phyloP scores from a whole-genome alignment of 2,888 invertebrate genomes.

The Fabriciana adippe region DNA sequence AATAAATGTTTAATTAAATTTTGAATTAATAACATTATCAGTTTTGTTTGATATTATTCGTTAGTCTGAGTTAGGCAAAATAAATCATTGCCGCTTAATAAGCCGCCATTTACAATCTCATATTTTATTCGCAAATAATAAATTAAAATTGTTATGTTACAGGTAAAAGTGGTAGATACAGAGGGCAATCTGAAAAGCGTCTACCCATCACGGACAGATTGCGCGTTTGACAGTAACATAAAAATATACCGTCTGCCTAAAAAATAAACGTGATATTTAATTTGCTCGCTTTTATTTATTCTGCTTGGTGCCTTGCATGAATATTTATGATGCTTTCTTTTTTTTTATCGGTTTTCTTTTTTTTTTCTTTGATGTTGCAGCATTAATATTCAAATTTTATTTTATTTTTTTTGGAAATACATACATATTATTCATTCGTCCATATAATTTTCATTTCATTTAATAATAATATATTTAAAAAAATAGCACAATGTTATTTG shows the following conservation, averaged over 20 bases:
- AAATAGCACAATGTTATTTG: background rate
- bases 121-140: too few relatives aligned
- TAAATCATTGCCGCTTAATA: too few relatives aligned
- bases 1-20: too few relatives aligned
- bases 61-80: too few relatives aligned
- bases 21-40: too few relatives aligned
- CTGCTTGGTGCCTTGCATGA: conserved; percentile 5
- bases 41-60: too few relatives aligned
- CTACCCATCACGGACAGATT: conserved; percentile 90
- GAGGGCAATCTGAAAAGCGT: conserved; percentile 88
- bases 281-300: conserved; percentile 16
- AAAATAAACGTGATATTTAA: conserved; percentile 52
- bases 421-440: background rate
- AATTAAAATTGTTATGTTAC: conserved; percentile 46
- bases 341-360: background rate
- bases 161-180: conserved; percentile 87
- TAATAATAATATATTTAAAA: background rate
- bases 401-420: background rate
- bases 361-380: background rate
- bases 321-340: background rate
- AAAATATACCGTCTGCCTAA: conserved; percentile 63
- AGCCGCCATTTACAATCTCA: background rate
- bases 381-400: background rate
- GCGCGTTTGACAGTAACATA: conserved; percentile 78
- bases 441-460: background rate